A percentile compares a stretch with the other conserved stretches of the same genome.
Conservation (phyloP, 2,888 invertebrate genomes). For the Parelbella ahira region DNA sequence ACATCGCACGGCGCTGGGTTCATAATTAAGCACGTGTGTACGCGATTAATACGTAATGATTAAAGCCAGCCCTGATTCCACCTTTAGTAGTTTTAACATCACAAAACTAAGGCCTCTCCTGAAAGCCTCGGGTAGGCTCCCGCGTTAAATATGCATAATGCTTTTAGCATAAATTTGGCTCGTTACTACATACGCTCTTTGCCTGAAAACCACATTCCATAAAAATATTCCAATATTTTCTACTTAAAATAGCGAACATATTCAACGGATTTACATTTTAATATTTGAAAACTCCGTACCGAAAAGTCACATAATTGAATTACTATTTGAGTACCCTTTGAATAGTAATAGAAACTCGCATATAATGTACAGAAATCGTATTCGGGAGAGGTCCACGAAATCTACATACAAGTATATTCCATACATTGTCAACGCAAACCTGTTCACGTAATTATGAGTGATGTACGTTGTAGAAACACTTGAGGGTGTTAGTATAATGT, state of each 20-base stretch:
- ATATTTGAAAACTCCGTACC: constrained; percentile 13
- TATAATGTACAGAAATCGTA: too few relatives aligned
- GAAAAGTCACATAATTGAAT: constrained; percentile 4
- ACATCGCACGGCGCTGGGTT: too few relatives aligned
- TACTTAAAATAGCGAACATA: constrained; percentile 11
- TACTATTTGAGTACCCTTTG: neutral
- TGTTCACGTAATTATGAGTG: too few relatives aligned
- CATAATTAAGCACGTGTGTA: too few relatives aligned
- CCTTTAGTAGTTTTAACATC: constrained; percentile 14
- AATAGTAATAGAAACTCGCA: neutral
- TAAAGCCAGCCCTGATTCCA: constrained; percentile 3
- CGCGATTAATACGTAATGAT: constrained; percentile 6
- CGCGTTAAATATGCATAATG: constrained; percentile 24
- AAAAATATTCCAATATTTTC: constrained; percentile 18
- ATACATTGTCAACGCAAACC: too few relatives aligned
- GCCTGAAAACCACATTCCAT: constrained; percentile 13
- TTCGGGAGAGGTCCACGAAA: too few relatives aligned
- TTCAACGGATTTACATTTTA: constrained; percentile 18
- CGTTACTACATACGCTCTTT: constrained; percentile 21
- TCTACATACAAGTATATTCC: too few relatives aligned
- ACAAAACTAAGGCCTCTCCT: constrained; percentile 13
- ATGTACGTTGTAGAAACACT: too few relatives aligned
- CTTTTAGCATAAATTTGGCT: constrained; percentile 25
- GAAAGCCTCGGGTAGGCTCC: constrained; percentile 3
- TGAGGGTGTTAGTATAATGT: too few relatives aligned